phyloP scores from a whole-genome alignment of 2,797 vertebrate species.

The Psittacula echo region DNA sequence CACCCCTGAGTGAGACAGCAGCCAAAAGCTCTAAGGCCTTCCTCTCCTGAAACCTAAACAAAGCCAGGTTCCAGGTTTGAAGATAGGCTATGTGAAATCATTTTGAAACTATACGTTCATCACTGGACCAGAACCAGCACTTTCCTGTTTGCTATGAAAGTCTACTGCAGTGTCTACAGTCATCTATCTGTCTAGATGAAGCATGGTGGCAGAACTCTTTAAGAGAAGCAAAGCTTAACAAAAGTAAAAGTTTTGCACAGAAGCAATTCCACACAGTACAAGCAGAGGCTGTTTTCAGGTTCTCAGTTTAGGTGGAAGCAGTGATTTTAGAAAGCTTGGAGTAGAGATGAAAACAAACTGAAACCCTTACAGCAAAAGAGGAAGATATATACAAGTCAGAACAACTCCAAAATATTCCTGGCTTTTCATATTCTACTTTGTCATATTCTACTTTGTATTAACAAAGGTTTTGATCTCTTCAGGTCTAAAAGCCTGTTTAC shows the following conservation, averaged over 20 bases:
- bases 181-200: neutral
- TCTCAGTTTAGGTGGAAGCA: neutral
- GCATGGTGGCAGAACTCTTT: neutral
- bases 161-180: rapidly evolving
- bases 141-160: neutral
- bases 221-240: neutral
- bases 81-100: neutral
- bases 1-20: neutral
- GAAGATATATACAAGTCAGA: neutral
- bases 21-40: neutral
- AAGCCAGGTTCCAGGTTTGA: neutral
- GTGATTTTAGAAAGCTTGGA: neutral
- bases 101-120: neutral
- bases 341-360: neutral
- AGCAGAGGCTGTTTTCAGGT: neutral
- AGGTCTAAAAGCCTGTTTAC: neutral
- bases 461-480: neutral
- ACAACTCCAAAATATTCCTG: neutral
- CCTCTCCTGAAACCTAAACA: neutral
- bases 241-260: neutral
- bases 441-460: neutral
- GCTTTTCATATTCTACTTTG: neutral
- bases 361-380: neutral
- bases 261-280: rapidly evolving
- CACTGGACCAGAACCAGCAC: neutral